phyloP scores from a whole-genome alignment of 2,113 vertebrate species.

The Caranx melampygus region DNA sequence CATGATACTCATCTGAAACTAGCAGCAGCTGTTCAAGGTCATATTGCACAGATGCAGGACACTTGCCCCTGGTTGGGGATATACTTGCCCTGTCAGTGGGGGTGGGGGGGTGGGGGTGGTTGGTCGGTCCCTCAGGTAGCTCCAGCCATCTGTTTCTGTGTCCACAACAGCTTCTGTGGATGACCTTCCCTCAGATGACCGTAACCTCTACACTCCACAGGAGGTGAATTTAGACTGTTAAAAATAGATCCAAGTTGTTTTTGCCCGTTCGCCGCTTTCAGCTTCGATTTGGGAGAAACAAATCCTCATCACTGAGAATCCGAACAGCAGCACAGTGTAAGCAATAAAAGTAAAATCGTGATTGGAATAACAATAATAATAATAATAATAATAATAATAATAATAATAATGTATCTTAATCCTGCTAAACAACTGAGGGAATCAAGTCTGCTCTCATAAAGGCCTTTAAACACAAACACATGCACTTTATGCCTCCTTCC shows the following conservation, averaged over 20 bases:
- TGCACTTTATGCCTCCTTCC: not conserved
- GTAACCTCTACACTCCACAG: conserved; percentile 5
- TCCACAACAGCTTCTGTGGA: conserved; percentile 19
- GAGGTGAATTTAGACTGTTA: not conserved
- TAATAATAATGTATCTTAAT: not conserved
- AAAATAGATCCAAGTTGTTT: not conserved
- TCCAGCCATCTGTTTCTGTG: conserved; percentile 57
- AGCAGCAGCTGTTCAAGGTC: conserved; percentile 46
- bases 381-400: too few relatives aligned
- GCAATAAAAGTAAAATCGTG: not conserved
- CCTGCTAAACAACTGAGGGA: not conserved
- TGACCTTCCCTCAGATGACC: conserved; percentile 23
- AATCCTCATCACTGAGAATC: not conserved
- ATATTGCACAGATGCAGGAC: conserved; percentile 28
- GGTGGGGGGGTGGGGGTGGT: not conserved
- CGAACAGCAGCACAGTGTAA: not conserved
- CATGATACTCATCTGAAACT: conserved; percentile 25
- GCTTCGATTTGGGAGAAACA: not conserved
- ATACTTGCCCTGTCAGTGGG: not conserved
- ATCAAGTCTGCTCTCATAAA: not conserved
- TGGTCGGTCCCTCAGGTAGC: conserved; percentile 52
- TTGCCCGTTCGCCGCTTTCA: not conserved
- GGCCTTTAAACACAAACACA: conserved; percentile 1
- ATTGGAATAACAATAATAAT: not conserved
- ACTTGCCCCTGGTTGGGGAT: conserved; percentile 28